Base-by-base conservation (phyloP, 1,140 invertebrate species). In the Cydia fagiglandana region DNA sequence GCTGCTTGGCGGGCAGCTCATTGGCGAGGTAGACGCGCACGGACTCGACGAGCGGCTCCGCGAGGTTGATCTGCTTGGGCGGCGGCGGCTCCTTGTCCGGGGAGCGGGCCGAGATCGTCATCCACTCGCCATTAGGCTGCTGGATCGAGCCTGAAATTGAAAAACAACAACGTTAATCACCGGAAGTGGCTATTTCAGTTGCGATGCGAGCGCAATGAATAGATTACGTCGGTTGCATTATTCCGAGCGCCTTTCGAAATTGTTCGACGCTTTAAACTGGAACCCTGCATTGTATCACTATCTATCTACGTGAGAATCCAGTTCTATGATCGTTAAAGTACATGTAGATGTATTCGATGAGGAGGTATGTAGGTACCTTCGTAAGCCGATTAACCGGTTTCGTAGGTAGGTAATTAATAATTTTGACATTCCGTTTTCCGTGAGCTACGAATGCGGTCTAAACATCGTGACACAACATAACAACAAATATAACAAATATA, bases 61-160 rank as follows among this genome's bases (percentile, higher is more conserved):
- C 92, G 75, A 87, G 82, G 77, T 87, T 84, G 82, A 91, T 87
- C 82, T 89, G 89, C 83, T 88, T 85, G 28, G 88, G 85, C 34
- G 88, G 88, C 75, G 91, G 80, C 64, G 88, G 84, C 81, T 89
- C 88, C 85, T 92, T 89, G 73, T 89, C 86, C 75, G 88, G 88
- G 76, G 90, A 89, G 81, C 90, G 90, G 38, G 86, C 83, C 66
- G 91, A 91, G 86, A 93, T 91, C 84, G 92, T 93, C 92, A 93
- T 93, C 92, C 92, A 93, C 86, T 92, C 92, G 90, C 90, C 87
- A 87, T 90, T 88, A 61, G 89, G 74, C 76, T 70, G 66, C 24
- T 91, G 91, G 80, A 91, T 87, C 76, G 87, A 86, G 77, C 93
- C 92, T 93, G 93, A 75, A 93, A 93, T 81, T 28, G 10, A 76